Evolutionary conservation across 2,888 invertebrate genomes (phyloP).

Genomic region (Alentia gelatinosa): DNA sequence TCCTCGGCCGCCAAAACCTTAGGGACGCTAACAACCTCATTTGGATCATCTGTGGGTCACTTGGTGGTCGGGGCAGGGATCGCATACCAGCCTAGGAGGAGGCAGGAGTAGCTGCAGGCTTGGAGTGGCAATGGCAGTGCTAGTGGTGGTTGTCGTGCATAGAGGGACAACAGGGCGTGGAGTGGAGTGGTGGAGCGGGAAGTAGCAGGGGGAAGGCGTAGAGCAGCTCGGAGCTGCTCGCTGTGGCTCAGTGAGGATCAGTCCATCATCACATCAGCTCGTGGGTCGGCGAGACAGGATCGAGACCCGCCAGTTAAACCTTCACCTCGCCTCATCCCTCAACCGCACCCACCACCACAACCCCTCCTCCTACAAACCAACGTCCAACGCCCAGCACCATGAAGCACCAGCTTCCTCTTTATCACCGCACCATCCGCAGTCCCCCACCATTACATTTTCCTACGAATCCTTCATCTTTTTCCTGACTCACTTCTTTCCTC

Average conservation of each 20-base stretch:
- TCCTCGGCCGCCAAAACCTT: neutral
- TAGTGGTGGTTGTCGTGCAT: too few relatives aligned
- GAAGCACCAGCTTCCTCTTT: too few relatives aligned
- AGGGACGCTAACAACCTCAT: neutral
- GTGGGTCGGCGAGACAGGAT: neutral
- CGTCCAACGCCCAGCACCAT: too few relatives aligned
- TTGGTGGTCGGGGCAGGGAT: neutral
- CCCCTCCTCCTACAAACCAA: too few relatives aligned
- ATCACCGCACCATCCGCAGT: too few relatives aligned
- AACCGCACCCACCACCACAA: neutral
- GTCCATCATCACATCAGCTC: slow-evolving; percentile 33
- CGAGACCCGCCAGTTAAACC: slow-evolving; percentile 38
- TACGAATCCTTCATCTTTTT: too few relatives aligned
- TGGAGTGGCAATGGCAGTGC: too few relatives aligned
- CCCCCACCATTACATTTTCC: too few relatives aligned
- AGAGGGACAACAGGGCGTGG: neutral
- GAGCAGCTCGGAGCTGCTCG: neutral
- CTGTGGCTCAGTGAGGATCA: neutral
- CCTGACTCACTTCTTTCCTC: too few relatives aligned
- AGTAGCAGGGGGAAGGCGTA: neutral
- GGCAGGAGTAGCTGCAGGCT: neutral
- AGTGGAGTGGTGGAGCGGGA: neutral
- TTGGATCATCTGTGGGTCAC: neutral
- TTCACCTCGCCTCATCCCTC: slow-evolving; percentile 34
- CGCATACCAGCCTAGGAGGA: neutral